Evolutionary conservation across 2,797 vertebrate genomes (phyloP), one percentile per base, ranked within the genome.

Genomic region (Parotocinclus haroldoi): DNA sequence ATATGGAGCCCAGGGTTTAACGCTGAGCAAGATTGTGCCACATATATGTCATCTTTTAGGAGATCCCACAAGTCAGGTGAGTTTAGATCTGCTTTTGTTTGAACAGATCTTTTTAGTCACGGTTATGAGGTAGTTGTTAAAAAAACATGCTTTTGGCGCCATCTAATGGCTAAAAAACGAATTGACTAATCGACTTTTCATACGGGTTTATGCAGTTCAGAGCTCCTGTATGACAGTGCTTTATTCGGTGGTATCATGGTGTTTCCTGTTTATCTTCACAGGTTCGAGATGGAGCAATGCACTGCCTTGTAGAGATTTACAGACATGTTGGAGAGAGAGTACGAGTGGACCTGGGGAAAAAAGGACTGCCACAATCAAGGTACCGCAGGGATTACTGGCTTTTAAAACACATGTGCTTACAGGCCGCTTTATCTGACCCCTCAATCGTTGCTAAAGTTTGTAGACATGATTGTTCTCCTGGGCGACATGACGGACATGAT

Each of bases 11-110:
- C 94, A 97, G 79, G 95, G 95, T 83, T 88, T 98, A 88, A 98
- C 95, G 1, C 91, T 99, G 76, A 99, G 93, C 88, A 98, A 98
- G 87, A 96, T 98, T 10, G 96, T 99, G 71, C 96, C 96, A 82
- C 95, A 98, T 86, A 97, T 99, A 89, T 98, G 96, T 89, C 93
- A 94, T 76, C 91, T 99, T 59, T 91, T 99, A 36, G 95, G 95
- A 82, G 96, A 99, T 74, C 95, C 96, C 14, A 95, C 94, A n/a
- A 94, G 94, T 79, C 96, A 97, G 95, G 96, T 96, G 79, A 1
- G 4, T 16, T 10, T 16, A 37, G 3, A 0, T 14, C n/a, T 14
- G 3, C n/a, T 13, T 48, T 48, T 50, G n/a, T 50, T 1, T 16
- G 6, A 46, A 11, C n/a, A 7, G 1, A 11, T 12, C n/a, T 46